Base-by-base conservation (phyloP, 2,888 invertebrate genomes). In the Bembecia ichneumoniformis region DNA sequence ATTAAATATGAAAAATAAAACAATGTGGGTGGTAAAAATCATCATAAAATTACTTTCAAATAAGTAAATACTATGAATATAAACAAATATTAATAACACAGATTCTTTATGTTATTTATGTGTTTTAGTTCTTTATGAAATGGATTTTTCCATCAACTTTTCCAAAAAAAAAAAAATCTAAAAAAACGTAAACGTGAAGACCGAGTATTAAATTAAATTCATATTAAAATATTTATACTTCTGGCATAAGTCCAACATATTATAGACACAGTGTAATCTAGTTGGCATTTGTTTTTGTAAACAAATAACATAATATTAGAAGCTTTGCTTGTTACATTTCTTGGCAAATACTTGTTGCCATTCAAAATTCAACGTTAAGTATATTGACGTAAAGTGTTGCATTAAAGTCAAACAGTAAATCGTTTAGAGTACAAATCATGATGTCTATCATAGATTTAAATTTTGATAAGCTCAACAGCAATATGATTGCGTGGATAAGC, bases 281-380 rank as follows among this genome's bases (percentile, higher is more conserved):
- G 53, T 53, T 68, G 71, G 69, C 72, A 70, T 71, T 69, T 73
- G 70, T 71, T 68, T 71, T 64, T 62, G 64, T 68, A 71, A 74
- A 76, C 72, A 79, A 66, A 65, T 66, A 55, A 65, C 62, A 59
- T 56, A 52, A 67, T 68, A 73, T 75, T 74, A 61, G 59, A 60
- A 66, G 64, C 67, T 74, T 62, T 63, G 58, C 59, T 62, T 60
- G 54, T n/a, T 51, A 51, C 50, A 59, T 60, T 59, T 63, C 62
- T 60, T 71, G 74, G 72, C 74, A 77, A 72, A 64, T 64, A 63
- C 55, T 56, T 49, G 20, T 51, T 51, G 51, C 58, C 45, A 49
- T 11, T 40, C 49, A 52, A 65, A 64, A 60, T 56, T 63, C 52
- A 52, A 59, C 68, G 71, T 61, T 74, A 40, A 63, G 52, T 44